Conservation (phyloP, 2,888 invertebrate genomes). For the Archips crataeganus region DNA sequence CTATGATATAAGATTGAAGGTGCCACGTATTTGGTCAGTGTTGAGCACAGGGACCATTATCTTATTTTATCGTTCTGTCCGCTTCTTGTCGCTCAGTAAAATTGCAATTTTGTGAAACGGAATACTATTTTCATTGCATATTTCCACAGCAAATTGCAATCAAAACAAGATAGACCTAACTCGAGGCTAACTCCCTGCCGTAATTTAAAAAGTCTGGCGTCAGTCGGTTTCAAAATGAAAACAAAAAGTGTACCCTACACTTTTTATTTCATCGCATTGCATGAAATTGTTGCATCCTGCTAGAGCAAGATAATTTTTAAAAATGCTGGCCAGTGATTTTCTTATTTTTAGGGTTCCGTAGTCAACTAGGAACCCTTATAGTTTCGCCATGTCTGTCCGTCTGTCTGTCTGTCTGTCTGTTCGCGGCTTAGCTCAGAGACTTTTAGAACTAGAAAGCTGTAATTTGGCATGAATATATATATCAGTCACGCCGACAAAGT, state of each 20-base stretch:
- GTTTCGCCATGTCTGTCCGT: too few species aligned
- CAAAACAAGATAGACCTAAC: slow-evolving; percentile 6
- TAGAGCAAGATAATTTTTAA: neutral
- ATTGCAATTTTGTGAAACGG: neutral
- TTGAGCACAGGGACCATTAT: too few species aligned
- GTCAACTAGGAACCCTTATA: too few species aligned
- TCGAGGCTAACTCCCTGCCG: neutral
- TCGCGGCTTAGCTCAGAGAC: too few species aligned
- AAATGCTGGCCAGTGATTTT: neutral
- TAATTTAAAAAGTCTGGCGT: slow-evolving; percentile 25
- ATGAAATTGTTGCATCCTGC: slow-evolving; percentile 7
- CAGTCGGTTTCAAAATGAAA: slow-evolving; percentile 33
- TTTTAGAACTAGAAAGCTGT: too few species aligned
- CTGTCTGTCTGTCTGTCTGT: too few species aligned
- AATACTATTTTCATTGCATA: slow-evolving; percentile 14
- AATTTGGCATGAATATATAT: too few species aligned
- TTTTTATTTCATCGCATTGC: slow-evolving; percentile 14
- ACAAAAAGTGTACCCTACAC: slow-evolving; percentile 1
- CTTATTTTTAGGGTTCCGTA: too few species aligned
- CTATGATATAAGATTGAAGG: too few species aligned
- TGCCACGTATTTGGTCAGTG: too few species aligned
- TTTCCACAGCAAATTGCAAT: slow-evolving; percentile 15
- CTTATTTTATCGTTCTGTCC: neutral
- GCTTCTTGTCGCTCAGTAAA: neutral
- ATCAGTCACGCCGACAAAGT: too few species aligned